Evolutionary conservation across 2,113 vertebrate species (phyloP), one percentile per base, ranked within the genome.

Genomic region (Clarias macrocephalus): DNA sequence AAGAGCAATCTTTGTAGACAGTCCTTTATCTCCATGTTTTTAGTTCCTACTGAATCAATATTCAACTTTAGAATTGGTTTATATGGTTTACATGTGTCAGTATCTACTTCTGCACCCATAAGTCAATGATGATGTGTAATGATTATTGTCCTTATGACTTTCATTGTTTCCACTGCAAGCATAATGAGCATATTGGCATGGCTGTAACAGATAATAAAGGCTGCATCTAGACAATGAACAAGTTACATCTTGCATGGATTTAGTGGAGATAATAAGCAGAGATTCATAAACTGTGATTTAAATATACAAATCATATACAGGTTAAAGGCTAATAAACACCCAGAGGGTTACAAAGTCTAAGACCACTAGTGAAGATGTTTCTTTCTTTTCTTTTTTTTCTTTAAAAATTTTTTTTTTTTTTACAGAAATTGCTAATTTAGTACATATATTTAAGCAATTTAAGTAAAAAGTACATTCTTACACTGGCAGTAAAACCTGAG

Each of bases 1-100:
- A 87, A 63, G 83, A n/a, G 65, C 77, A 87, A 80, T 81, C 80
- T 80, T 57, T 80, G 15, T 59, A 60, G 65, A 86, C 54, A 48
- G 15, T 62, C 25, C 56, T 82, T 80, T 42, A 60, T 56, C 52
- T 80, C 19, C 30, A 33, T 62, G 23, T 42, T 84, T 80, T 70
- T 84, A 62, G 30, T 56, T 86, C 54, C 63, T 80, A 18, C 42
- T 59, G 30, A 23, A 81, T 81, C 25, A 72, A 19, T 48, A 80
- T 81, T 81, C 42, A 42, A n/a, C 57, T 62, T 6, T 57, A 79
- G 11, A 62, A 25, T 62, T 12, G 7, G 11, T 62, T 62, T 48
- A 19, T 37, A 60, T 13, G 3, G 5, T 56, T n/a, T 28, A 25
- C 1, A 62, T 42, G 79, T 62, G 10, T 42, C 30, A 81, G 30